Evolutionary conservation across 2,888 invertebrate genomes (phyloP), one percentile per base, ranked within the genome.

Genomic region (Calliscelio sp.): DNA sequence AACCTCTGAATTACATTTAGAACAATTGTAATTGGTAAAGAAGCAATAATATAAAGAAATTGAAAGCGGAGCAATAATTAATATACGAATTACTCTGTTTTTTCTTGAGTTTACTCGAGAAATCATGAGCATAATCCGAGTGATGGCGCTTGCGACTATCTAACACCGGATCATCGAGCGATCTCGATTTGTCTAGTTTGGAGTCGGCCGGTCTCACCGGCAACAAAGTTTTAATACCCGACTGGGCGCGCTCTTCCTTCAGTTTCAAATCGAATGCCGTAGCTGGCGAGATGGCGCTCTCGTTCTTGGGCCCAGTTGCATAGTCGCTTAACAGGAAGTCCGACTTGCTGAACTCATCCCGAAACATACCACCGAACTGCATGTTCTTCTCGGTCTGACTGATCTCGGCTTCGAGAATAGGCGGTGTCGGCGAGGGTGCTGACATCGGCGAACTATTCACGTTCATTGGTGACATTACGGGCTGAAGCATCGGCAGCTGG

Each of bases 191-290:
- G 59, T 92, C 92, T 14, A 85, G 63, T 68, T 86, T 89, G 8
- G 87, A 88, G 2, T 81, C 81, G 1, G 87, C 61, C 20, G 91
- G 88, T 66, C 92, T 90, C 14, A 94, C 93, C 2, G 94, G 94
- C 35, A 94, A 88, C 53, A 94, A 89, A 0, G 94, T 94, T 89
- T 94, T 94, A 46, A 94, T 94, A 18, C 94, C 94, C 4, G 91
- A 89, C 55, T 93, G 92, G 16, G 93, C 91, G 85, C 93, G 93
- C 24, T 93, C 93, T 44, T 94, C 93, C 74, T 91, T 92, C 4
- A 93, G 84, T 73, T 90, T 91, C 85, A 92, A 86, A 53, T 93
- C 92, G 68, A 93, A 93, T 18, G 92, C 86, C 10, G 91, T 89
- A 16, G 90, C 90, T 11, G 93, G 92, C 0, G 93, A 93, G 90